Evolutionary conservation across 2,797 vertebrate genomes (phyloP), one percentile per base, ranked within the genome.

Genomic region (Semotilus atromaculatus): DNA sequence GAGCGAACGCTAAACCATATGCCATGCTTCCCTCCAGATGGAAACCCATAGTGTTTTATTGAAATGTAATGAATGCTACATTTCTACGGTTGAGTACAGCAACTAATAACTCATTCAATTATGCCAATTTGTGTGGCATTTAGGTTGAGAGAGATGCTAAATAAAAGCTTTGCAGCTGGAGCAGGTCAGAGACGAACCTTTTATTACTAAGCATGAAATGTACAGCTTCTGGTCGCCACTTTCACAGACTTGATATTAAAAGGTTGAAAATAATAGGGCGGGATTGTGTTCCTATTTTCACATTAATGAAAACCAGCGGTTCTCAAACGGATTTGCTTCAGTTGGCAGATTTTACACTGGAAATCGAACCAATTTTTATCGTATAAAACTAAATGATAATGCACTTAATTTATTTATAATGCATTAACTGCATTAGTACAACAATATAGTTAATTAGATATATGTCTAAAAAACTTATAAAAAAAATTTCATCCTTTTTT

Each of bases 11-110:
- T 48, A 38, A 73, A 71, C 64, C 85, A 77, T 86, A 86, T 89
- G 88, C 80, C 79, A 60, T 16, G 5, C 72, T 62, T 79, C 51
- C 45, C 75, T 86, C 80, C 88, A 89, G 83, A 86, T 85, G 82
- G 85, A 48, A 26, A n/a, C 62, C 71, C 76, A 82, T 77, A 84
- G 64, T 66, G 34, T 81, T 58, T 83, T 79, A 85, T 81, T 80
- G 76, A 68, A 79, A 86, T 48, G 79, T 71, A 89, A 81, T 81
- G 70, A 86, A 88, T 48, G 68, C 76, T 85, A 60, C 70, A 79
- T 79, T 83, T 66, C 48, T 76, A 71, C 53, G 70, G 40, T 51
- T 58, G 77, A 71, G 62, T 66, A 34, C 60, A 64, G 38, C 34
- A n/a, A 66, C 70, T 80, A 73, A 70, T 84, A 80, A 80, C 71